Conservation (phyloP, 2,113 vertebrate species). For the Chaetorhynchus papuensis region DNA sequence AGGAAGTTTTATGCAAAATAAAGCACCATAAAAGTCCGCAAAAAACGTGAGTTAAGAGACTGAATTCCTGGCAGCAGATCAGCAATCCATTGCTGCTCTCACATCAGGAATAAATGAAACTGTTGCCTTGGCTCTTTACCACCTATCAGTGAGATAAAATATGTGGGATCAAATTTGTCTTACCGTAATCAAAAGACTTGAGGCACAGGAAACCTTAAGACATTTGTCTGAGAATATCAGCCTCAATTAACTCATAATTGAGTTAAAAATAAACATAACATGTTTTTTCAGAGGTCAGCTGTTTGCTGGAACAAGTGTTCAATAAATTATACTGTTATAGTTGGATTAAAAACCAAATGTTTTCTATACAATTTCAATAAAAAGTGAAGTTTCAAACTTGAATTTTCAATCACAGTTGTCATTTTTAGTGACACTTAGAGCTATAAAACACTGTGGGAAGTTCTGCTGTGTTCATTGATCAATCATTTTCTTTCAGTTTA, state of each 20-base stretch:
- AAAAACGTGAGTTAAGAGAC: accelerated
- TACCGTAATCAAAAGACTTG: neutral
- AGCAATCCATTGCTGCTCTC: neutral
- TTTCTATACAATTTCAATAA: neutral
- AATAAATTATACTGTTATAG: neutral
- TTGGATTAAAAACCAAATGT: neutral
- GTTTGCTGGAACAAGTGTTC: neutral
- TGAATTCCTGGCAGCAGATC: neutral
- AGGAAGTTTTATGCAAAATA: neutral
- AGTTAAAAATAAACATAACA: too few relatives aligned
- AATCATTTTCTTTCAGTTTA: neutral
- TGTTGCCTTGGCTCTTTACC: neutral
- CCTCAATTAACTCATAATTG: neutral
- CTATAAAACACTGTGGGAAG: neutral
- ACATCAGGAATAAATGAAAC: neutral
- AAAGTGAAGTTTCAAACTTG: neutral
- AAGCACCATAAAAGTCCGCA: neutral
- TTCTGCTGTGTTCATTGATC: neutral
- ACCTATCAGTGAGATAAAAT: neutral
- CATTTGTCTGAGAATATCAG: neutral
- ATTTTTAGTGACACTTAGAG: neutral
- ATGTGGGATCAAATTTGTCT: accelerated
- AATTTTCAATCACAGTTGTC: neutral
- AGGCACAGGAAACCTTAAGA: neutral
- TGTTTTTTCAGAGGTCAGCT: neutral